Conservation (phyloP, 2,888 invertebrate genomes). For the Synanthedon tipuliformis region DNA sequence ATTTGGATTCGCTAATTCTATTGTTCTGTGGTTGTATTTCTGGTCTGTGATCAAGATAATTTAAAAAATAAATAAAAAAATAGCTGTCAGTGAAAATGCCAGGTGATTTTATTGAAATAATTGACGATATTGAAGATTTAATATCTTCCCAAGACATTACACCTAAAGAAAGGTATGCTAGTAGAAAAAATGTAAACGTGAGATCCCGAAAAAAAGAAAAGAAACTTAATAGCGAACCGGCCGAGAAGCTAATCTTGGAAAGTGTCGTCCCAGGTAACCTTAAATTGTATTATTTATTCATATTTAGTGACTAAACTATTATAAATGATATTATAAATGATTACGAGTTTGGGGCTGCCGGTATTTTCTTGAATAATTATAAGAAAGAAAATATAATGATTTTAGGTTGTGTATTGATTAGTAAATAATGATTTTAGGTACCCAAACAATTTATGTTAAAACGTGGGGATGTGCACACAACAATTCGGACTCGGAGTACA, state of each 20-base stretch:
- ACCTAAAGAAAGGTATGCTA: conserved; percentile 81
- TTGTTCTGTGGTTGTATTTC: no score
- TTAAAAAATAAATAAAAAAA: no score
- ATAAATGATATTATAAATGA: neutral
- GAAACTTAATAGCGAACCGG: conserved; percentile 28
- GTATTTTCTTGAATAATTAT: no score
- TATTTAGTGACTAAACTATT: neutral
- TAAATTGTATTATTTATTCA: conserved; percentile 5
- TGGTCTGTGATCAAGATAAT: no score
- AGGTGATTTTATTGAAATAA: conserved; percentile 74
- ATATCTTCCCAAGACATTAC: conserved; percentile 84
- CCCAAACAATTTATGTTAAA: conserved; percentile 85
- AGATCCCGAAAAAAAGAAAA: conserved; percentile 68
- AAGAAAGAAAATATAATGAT: no score
- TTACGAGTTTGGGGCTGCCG: no score
- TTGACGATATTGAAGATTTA: conserved; percentile 88
- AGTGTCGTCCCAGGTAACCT: conserved; percentile 73
- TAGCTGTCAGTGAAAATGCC: conserved; percentile 69
- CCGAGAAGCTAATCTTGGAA: conserved; percentile 62
- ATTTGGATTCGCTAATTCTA: no score
- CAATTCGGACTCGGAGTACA: conserved; percentile 97
- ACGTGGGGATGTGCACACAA: conserved; percentile 99
- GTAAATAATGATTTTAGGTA: conserved; percentile 67
- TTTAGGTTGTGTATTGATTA: no score
- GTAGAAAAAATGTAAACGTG: conserved; percentile 76